A percentile compares a stretch with the other conserved stretches of the same genome.
phyloP scores from a whole-genome alignment of 2,113 vertebrate genomes.

The Neolamprologus kungweensis region DNA sequence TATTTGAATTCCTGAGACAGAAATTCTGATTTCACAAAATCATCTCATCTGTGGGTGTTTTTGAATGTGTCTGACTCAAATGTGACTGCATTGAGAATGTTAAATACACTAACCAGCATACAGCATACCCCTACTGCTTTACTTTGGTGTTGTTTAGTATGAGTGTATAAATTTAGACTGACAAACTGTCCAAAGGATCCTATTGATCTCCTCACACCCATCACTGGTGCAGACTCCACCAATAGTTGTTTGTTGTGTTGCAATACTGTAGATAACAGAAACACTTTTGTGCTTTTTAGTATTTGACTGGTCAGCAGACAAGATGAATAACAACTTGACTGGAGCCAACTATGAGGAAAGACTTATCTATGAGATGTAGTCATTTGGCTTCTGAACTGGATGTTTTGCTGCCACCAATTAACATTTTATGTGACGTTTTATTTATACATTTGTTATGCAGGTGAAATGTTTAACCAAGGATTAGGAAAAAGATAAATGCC shows the following conservation, averaged over 20 bases:
- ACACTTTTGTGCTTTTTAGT: background rate
- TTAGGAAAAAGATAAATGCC: background rate
- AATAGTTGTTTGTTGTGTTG: background rate
- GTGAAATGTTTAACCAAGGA: background rate
- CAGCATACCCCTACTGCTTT: background rate
- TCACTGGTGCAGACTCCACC: background rate
- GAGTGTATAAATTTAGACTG: background rate
- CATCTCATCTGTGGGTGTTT: background rate
- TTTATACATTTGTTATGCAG: background rate
- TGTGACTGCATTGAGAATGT: background rate
- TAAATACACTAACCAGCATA: background rate
- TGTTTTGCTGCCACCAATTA: background rate
- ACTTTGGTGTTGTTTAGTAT: background rate
- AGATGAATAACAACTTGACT: background rate
- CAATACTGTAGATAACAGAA: background rate
- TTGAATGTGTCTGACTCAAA: background rate
- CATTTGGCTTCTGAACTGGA: background rate
- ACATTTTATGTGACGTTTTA: background rate
- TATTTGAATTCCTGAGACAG: background rate
- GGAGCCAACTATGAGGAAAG: background rate
- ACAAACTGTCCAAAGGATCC: background rate
- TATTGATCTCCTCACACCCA: slow-evolving; percentile 6
- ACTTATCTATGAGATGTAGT: background rate
- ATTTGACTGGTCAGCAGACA: background rate
- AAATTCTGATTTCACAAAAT: background rate